Percentiles rank a stretch among this genome's conserved stretches.
These are phyloP conservation scores for Penaeus vannamei DNA, from an alignment of 1,140 invertebrate species.

Conservation along the genomic window DNA sequence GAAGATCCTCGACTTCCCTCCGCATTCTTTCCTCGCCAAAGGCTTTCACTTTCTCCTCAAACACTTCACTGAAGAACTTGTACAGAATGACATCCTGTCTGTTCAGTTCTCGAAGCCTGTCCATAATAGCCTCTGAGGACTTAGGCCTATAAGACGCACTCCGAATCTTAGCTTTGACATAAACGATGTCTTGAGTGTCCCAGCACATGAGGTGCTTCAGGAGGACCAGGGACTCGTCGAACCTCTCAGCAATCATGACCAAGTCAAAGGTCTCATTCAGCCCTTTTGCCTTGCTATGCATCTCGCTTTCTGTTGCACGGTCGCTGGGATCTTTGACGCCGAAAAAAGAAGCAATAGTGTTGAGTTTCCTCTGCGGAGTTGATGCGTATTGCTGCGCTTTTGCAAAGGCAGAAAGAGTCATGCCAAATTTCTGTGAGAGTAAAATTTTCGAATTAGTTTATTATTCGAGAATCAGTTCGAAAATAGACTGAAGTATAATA, in stretches of 20 bases:
- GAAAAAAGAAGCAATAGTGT: too few species aligned
- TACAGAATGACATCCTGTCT: slow-evolving; percentile 3
- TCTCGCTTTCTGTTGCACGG: too few species aligned
- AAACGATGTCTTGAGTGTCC: slow-evolving; percentile 71
- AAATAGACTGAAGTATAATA: too few species aligned
- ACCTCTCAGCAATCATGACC: slow-evolving; percentile 74
- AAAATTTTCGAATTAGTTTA: too few species aligned
- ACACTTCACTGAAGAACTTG: background rate
- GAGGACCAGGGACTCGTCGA: slow-evolving; percentile 75
- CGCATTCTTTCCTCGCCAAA: slow-evolving; percentile 36
- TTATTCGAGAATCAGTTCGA: too few species aligned
- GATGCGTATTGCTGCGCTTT: too few species aligned
- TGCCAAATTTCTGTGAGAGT: too few species aligned
- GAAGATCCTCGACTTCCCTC: slow-evolving; percentile 12
- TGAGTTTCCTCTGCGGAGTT: too few species aligned
- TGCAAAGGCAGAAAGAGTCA: too few species aligned
- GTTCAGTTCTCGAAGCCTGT: background rate
- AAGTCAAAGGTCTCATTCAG: slow-evolving; percentile 71
- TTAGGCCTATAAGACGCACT: background rate
- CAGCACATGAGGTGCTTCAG: slow-evolving; percentile 73
- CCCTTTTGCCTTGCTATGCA: too few species aligned
- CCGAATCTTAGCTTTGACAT: background rate
- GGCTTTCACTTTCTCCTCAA: slow-evolving; percentile 22
- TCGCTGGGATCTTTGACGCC: too few species aligned
- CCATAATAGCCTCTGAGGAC: background rate